Evolutionary conservation across 2,888 invertebrate genomes (phyloP).

Genomic region (Timema cristinae): DNA sequence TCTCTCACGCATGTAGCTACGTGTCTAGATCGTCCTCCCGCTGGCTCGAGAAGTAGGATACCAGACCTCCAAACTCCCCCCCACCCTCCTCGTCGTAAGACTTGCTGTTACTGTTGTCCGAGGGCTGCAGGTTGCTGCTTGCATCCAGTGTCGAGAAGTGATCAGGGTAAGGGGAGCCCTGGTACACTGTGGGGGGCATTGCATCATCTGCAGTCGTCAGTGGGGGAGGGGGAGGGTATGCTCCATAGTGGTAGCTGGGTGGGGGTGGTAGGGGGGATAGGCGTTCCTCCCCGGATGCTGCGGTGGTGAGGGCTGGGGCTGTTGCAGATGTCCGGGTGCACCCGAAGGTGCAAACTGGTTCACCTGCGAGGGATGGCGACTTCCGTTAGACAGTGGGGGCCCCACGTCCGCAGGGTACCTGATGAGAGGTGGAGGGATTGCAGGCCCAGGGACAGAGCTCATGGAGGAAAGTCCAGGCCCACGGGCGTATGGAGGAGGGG

Average conservation of each 20-base stretch:
- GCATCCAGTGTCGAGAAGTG: slow-evolving; percentile 30
- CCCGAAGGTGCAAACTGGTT: slow-evolving; percentile 20
- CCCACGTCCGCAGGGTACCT: slow-evolving; percentile 24
- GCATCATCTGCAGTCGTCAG: slow-evolving; percentile 45
- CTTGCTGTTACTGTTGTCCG: slow-evolving; percentile 41
- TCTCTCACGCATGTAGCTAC: slow-evolving; percentile 43
- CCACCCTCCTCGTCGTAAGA: slow-evolving; percentile 50
- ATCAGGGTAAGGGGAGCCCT: slow-evolving; percentile 43
- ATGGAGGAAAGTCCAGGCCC: slow-evolving; percentile 37
- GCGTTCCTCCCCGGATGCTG: slow-evolving; percentile 30
- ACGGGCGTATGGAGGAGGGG: slow-evolving; percentile 38
- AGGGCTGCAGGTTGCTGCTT: slow-evolving; percentile 25
- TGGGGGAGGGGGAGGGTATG: slow-evolving; percentile 45
- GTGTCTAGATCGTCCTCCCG: slow-evolving; percentile 82
- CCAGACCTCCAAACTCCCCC: slow-evolving; percentile 84
- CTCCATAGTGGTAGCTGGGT: slow-evolving; percentile 48
- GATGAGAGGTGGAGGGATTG: slow-evolving; percentile 21
- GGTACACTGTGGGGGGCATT: slow-evolving; percentile 43
- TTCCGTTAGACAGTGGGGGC: slow-evolving; percentile 13
- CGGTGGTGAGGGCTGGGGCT: slow-evolving; percentile 19
- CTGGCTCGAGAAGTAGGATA: slow-evolving; percentile 89
- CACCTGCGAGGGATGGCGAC: slow-evolving; percentile 1
- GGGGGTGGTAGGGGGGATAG: slow-evolving; percentile 48
- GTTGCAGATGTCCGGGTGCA: slow-evolving; percentile 23
- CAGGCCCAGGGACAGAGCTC: slow-evolving; percentile 16